Conservation (phyloP, 2,113 vertebrate species). For the Dascyllus trimaculatus region DNA sequence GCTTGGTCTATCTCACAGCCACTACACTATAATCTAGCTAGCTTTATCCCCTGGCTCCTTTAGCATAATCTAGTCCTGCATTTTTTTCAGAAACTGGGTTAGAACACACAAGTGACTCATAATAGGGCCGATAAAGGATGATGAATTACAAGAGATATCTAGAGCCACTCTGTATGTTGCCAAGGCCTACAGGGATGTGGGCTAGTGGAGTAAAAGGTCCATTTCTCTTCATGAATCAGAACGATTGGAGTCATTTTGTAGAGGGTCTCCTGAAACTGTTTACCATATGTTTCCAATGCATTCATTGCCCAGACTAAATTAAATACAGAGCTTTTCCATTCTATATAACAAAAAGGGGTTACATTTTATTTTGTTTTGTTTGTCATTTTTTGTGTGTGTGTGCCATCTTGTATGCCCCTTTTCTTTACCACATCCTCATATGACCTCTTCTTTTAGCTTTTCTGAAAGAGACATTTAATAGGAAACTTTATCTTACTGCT, state of each 20-base stretch:
- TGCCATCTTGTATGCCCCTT: neutral
- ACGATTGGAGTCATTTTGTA: conserved; percentile 2
- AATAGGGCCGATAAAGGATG: conserved; percentile 14
- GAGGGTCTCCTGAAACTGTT: neutral
- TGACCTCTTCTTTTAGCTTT: neutral
- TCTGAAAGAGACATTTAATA: conserved; percentile 17
- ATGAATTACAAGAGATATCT: conserved; percentile 35
- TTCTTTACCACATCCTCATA: conserved; percentile 3
- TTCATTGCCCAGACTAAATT: neutral
- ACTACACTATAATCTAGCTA: conserved; percentile 28
- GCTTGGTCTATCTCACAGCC: conserved; percentile 11
- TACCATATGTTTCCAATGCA: neutral
- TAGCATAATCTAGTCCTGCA: conserved; percentile 21
- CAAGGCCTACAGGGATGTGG: conserved; percentile 19
- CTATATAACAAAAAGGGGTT: neutral
- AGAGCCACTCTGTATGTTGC: conserved; percentile 19
- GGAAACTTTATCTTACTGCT: neutral
- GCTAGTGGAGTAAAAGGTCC: conserved; percentile 16
- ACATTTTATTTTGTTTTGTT: neutral
- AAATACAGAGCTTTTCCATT: neutral
- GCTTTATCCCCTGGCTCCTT: conserved; percentile 38
- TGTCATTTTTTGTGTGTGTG: too few relatives aligned
- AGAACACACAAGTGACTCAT: conserved; percentile 41
- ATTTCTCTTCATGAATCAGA: neutral
- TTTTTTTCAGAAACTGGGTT: conserved; percentile 55